Conservation (phyloP, 2,113 vertebrate species). For the Sitta europaea region DNA sequence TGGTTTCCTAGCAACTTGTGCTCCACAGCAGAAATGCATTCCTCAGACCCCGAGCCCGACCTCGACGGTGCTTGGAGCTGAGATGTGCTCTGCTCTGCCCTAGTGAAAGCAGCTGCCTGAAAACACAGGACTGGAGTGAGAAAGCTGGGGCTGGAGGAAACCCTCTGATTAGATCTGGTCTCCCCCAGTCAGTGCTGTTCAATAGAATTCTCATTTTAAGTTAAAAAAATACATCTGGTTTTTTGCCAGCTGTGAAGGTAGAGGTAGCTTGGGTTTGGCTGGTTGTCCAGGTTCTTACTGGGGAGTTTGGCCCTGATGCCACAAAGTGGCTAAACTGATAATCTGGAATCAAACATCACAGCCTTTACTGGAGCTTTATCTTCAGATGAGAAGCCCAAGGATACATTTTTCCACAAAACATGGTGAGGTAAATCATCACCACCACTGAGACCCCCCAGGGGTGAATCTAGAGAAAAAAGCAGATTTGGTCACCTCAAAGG, state of each 20-base stretch:
- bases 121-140: background rate
- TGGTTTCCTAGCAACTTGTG: conserved; percentile 63
- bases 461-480: background rate
- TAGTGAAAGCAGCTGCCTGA: background rate
- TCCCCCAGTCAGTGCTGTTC: rapidly evolving
- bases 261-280: background rate
- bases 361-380: background rate
- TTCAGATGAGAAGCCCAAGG: background rate
- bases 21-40: background rate
- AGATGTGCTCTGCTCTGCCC: background rate
- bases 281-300: background rate
- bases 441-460: background rate
- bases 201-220: background rate
- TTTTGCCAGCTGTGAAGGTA: background rate
- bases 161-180: background rate
- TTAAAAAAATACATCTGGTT: background rate
- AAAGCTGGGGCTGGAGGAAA: background rate
- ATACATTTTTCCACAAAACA: background rate
- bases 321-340: background rate
- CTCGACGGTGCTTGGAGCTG: background rate
- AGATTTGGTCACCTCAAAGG: background rate
- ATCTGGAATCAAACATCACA: background rate
- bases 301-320: background rate
- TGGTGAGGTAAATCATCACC: background rate
- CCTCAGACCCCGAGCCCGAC: background rate